These are phyloP conservation scores for Bombus superbus DNA, from an alignment of 1,140 invertebrate genomes.

Conservation along the genomic window DNA sequence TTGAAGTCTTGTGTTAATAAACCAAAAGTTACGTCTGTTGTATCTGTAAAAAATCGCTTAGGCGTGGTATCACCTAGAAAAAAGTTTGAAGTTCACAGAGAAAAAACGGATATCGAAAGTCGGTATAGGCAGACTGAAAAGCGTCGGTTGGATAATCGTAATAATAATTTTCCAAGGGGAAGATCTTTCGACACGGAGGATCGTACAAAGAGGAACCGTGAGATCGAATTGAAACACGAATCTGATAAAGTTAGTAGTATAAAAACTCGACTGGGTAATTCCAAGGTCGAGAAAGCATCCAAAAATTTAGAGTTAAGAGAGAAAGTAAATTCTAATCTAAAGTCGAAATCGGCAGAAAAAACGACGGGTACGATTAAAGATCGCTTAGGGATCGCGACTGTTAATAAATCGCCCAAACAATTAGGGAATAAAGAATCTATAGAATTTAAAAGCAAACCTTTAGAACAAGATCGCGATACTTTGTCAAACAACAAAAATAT, in stretches of 20 bases:
- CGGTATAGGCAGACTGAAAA: conserved; percentile 60
- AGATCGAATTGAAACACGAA: conserved; percentile 48
- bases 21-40: conserved; percentile 78
- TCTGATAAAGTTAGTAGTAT: conserved; percentile 58
- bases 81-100: conserved; percentile 70
- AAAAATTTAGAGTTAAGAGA: conserved; percentile 55
- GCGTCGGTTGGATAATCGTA: conserved; percentile 49
- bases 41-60: conserved; percentile 77
- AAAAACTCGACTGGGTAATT: conserved; percentile 68
- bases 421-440: conserved; percentile 74
- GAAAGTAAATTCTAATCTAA: conserved; percentile 42
- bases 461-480: conserved; percentile 66
- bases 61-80: conserved; percentile 69
- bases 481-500: conserved; percentile 79
- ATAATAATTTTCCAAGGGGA: conserved; percentile 52
- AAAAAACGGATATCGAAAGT: conserved; percentile 48
- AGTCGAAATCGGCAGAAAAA: conserved; percentile 51
- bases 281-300: conserved; percentile 52
- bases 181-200: conserved; percentile 54
- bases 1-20: conserved; percentile 77
- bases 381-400: conserved; percentile 66
- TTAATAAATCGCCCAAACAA: conserved; percentile 69
- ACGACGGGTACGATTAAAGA: conserved; percentile 68
- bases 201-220: conserved; percentile 53
- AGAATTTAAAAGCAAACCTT: conserved; percentile 44